A percentile compares a stretch with the other conserved stretches of the same genome.
These are phyloP conservation scores for Fregata magnificens DNA, from an alignment of 2,113 vertebrate species.

Conservation along the genomic window DNA sequence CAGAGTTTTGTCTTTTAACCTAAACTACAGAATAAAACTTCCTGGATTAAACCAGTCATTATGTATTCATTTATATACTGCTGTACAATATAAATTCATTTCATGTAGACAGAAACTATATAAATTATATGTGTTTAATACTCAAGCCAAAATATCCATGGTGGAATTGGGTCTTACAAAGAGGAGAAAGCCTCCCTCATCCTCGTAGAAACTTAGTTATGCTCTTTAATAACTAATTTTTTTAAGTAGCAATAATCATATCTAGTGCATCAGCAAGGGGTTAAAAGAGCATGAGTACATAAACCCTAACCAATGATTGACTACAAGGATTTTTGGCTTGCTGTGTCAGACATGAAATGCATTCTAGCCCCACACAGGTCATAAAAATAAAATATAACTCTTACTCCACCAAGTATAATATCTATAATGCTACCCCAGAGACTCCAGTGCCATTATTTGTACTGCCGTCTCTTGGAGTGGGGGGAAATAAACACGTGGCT, in stretches of 20 bases:
- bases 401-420: neutral
- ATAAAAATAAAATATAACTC: neutral
- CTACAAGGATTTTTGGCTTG: neutral
- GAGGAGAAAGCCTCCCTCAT: neutral
- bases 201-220: neutral
- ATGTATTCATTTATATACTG: neutral
- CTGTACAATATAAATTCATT: neutral
- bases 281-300: neutral
- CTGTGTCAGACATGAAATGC: neutral
- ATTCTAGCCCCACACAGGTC: neutral
- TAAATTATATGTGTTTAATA: neutral
- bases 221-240: neutral
- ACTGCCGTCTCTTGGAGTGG: neutral
- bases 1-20: neutral
- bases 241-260: neutral
- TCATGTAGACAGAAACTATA: neutral
- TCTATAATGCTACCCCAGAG: neutral
- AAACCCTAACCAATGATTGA: fast-evolving
- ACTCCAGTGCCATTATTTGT: neutral
- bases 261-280: neutral
- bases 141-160: neutral
- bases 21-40: neutral
- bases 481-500: neutral
- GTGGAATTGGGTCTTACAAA: neutral
- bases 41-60: neutral